Evolutionary conservation across 2,113 vertebrate species (phyloP).

Genomic region (Irena cyanogastra): DNA sequence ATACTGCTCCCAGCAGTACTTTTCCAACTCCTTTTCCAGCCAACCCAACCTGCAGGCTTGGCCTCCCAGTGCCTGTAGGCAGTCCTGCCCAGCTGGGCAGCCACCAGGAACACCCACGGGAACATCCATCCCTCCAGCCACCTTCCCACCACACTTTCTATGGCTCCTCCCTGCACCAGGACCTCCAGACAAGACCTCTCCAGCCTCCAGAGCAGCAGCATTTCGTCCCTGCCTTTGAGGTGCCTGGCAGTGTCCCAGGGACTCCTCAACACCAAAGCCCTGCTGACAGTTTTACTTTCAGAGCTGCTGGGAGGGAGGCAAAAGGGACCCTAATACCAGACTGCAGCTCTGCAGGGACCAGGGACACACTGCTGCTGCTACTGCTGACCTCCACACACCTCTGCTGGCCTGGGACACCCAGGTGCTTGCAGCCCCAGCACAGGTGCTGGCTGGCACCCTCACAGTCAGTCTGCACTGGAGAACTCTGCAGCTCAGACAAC

Average conservation of each 20-base stretch:
- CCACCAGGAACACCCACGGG: background rate
- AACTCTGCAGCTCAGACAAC: background rate
- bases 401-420: accelerated
- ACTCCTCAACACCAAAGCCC: background rate
- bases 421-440: accelerated
- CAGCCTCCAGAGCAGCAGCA: background rate
- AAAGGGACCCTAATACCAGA: background rate
- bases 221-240: background rate
- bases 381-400: background rate
- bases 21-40: background rate
- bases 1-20: background rate
- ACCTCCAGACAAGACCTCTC: background rate
- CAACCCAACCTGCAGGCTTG: background rate
- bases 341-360: background rate
- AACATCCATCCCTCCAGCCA: accelerated
- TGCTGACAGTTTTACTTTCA: background rate
- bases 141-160: background rate
- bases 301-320: background rate
- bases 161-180: background rate
- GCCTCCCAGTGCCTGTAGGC: background rate
- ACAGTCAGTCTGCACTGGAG: background rate
- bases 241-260: background rate
- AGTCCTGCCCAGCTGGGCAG: background rate
- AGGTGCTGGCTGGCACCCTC: accelerated
- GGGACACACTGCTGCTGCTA: accelerated